A percentile compares a stretch with the other conserved stretches of the same genome.
phyloP scores from a whole-genome alignment of 2,113 vertebrate species.

The Oreotrochilus melanogaster region DNA sequence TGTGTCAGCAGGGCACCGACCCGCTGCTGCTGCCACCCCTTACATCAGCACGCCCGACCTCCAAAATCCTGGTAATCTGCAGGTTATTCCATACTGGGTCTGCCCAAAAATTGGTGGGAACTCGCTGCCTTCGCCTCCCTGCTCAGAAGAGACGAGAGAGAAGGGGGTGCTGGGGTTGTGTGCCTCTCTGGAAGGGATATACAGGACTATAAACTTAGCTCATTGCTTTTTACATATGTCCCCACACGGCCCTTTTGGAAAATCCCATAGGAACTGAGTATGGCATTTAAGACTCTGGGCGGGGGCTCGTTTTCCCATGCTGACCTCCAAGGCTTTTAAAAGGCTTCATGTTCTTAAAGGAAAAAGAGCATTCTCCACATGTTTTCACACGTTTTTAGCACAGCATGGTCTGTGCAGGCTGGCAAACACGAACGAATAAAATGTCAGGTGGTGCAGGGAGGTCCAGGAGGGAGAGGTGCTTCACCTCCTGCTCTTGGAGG shows the following conservation, averaged over 20 bases:
- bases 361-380: not conserved
- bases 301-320: not conserved
- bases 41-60: not conserved
- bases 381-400: not conserved
- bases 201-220: not conserved
- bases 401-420: not conserved
- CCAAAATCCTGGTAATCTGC: slow-evolving; percentile 35
- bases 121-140: not conserved
- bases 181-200: not conserved
- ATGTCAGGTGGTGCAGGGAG: rapidly evolving
- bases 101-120: not conserved
- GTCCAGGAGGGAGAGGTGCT: not conserved
- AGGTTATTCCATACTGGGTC: not conserved
- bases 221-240: not conserved
- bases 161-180: not conserved
- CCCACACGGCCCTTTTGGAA: not conserved
- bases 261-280: not conserved
- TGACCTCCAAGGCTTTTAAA: not conserved
- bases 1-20: slow-evolving; percentile 87
- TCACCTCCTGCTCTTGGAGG: not conserved
- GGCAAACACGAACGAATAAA: not conserved
- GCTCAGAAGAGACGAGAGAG: not conserved
- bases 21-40: not conserved
- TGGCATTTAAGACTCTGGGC: not conserved
- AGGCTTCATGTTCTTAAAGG: not conserved